Conservation (phyloP, 2,113 vertebrate genomes). For the Gallinago media region DNA sequence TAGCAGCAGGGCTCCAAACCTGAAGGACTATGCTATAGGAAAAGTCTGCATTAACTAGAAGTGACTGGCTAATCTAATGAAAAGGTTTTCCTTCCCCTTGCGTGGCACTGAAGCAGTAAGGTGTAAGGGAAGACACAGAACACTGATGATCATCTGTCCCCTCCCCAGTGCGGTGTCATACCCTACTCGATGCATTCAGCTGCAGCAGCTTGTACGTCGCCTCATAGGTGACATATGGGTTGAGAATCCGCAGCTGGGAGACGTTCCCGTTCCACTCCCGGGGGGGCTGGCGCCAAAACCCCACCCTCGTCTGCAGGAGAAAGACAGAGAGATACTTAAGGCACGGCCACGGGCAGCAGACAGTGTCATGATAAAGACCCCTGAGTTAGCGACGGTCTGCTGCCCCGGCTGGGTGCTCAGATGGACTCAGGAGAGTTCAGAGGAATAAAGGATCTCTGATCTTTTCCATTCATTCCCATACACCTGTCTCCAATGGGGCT, state of each 20-base stretch:
- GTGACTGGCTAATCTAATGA: not conserved
- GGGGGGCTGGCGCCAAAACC: not conserved
- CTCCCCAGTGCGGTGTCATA: not conserved
- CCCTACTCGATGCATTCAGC: not conserved
- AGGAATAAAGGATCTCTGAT: not conserved
- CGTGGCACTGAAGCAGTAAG: not conserved
- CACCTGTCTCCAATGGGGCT: not conserved
- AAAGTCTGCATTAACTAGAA: not conserved
- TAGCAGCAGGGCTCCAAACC: not conserved
- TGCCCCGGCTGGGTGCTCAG: not conserved
- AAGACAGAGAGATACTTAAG: not conserved
- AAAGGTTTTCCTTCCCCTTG: not conserved
- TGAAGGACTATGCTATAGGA: not conserved
- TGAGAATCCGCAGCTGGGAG: not conserved
- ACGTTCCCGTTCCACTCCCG: accelerated
- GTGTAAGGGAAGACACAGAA: not conserved
- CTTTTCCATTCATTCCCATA: not conserved
- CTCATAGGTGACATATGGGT: not conserved
- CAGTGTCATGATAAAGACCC: not conserved
- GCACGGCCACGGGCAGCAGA: not conserved
- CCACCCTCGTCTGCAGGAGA: not conserved
- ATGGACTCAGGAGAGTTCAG: not conserved
- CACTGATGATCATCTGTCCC: not conserved
- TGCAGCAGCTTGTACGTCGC: not conserved
- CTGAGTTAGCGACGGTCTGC: not conserved